Evolutionary conservation across 2,797 vertebrate species (phyloP).

Genomic region (Platyrinchus mystaceus): DNA sequence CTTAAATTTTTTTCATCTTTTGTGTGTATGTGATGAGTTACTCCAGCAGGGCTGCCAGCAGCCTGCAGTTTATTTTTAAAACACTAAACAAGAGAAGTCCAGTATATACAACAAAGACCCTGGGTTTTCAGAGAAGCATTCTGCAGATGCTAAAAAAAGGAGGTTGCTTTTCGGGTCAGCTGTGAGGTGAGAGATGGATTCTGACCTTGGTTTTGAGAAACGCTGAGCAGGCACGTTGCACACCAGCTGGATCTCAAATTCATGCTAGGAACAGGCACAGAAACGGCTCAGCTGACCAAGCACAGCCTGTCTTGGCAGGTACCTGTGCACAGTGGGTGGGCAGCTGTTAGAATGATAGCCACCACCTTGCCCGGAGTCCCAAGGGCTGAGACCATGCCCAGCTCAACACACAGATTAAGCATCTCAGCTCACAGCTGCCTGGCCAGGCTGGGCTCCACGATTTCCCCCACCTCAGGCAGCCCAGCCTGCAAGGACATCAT

Average conservation of each 20-base stretch:
- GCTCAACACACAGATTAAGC: background rate
- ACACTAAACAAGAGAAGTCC: conserved; percentile 19
- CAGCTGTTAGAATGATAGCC: background rate
- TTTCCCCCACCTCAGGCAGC: background rate
- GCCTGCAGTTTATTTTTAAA: conserved; percentile 45
- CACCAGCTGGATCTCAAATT: background rate
- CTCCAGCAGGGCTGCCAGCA: conserved; percentile 28
- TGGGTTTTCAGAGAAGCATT: background rate
- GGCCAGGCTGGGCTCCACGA: background rate
- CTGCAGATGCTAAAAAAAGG: conserved; percentile 38
- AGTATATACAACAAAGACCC: background rate
- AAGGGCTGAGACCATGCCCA: background rate
- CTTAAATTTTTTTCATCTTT: background rate
- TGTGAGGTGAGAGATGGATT: background rate
- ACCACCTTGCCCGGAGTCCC: background rate
- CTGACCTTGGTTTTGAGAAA: conserved; percentile 10
- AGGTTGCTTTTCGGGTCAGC: background rate
- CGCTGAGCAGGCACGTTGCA: background rate
- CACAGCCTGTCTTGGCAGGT: background rate
- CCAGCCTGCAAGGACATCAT: background rate
- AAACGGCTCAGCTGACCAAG: background rate
- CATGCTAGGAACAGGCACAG: background rate
- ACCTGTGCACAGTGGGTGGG: rapidly evolving
- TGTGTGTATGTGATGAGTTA: background rate
- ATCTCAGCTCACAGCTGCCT: background rate